phyloP scores from a whole-genome alignment of 2,888 invertebrate genomes.

The Helobdella robusta region DNA sequence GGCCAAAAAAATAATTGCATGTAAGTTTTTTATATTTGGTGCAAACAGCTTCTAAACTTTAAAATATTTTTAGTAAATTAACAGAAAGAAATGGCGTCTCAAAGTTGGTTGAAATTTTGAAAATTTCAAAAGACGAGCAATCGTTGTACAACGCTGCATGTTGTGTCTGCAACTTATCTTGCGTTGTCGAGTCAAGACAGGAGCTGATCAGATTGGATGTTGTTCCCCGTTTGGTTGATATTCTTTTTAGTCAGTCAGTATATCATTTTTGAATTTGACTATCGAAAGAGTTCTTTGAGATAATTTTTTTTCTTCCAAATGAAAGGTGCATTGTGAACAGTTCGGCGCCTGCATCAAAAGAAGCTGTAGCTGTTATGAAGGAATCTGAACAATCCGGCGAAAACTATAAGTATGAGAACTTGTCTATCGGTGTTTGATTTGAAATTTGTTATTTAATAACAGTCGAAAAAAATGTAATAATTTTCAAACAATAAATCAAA shows the following conservation, averaged over 20 bases:
- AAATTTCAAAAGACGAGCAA: background rate
- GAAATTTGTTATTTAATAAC: no score
- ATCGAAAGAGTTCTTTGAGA: background rate
- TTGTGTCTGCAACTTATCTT: conserved; percentile 3
- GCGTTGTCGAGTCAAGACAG: background rate
- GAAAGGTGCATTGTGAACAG: no score
- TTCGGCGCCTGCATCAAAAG: no score
- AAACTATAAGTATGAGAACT: no score
- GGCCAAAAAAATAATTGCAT: background rate
- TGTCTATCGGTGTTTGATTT: no score
- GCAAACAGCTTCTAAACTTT: background rate
- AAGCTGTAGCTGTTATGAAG: no score
- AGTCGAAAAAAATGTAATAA: background rate
- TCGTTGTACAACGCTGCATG: conserved; percentile 3
- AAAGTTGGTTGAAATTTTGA: background rate
- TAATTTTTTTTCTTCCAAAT: no score
- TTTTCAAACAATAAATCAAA: no score
- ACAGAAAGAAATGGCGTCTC: background rate
- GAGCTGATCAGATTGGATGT: background rate
- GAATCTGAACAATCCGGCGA: no score
- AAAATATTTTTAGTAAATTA: background rate
- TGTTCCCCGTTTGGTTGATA: background rate
- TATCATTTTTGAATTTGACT: background rate
- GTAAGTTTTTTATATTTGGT: background rate
- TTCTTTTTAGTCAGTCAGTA: conserved; percentile 13